A percentile compares a stretch with the other conserved stretches of the same genome.
Evolutionary conservation across 2,888 invertebrate genomes (phyloP).

Genomic region (Chymomyza caudatula): DNA sequence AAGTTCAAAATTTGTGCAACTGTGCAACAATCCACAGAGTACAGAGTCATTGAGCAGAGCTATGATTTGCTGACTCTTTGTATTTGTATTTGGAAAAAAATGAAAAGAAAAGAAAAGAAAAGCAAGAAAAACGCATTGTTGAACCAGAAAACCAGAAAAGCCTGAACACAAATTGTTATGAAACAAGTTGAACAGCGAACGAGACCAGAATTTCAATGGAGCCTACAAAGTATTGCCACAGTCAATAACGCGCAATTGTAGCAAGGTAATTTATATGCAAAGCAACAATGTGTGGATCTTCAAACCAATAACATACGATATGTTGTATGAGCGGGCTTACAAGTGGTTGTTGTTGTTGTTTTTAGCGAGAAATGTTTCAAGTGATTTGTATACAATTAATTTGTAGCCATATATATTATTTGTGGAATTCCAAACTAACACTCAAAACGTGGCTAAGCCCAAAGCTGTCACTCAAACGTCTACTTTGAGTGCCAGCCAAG

Average conservation of each 20-base stretch:
- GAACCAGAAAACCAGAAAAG: slow-evolving; percentile 42
- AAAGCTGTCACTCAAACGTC: slow-evolving; percentile 61
- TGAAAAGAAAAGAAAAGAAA: too few relatives aligned
- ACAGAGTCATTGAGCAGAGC: slow-evolving; percentile 17
- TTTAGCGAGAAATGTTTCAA: slow-evolving; percentile 50
- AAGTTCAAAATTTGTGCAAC: background rate
- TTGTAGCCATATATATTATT: slow-evolving; percentile 5
- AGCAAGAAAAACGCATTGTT: background rate
- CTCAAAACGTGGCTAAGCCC: slow-evolving; percentile 1
- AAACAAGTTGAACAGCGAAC: slow-evolving; percentile 57
- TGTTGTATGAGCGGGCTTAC: slow-evolving; percentile 42
- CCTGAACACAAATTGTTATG: slow-evolving; percentile 33
- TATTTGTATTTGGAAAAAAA: background rate
- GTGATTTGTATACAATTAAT: slow-evolving; percentile 36
- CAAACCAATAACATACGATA: too few relatives aligned
- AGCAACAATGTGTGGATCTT: slow-evolving; percentile 62
- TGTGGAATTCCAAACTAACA: slow-evolving; percentile 20
- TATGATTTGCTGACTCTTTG: background rate
- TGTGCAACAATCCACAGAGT: slow-evolving; percentile 14
- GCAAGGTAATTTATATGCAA: slow-evolving; percentile 71
- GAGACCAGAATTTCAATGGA: slow-evolving; percentile 45
- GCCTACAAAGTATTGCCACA: background rate
- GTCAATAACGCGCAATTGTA: slow-evolving; percentile 13
- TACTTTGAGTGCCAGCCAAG: slow-evolving; percentile 35
- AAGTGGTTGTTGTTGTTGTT: background rate